A percentile compares a stretch with the other conserved stretches of the same genome.
Evolutionary conservation across 2,888 invertebrate genomes (phyloP).

Genomic region (Sympetrum striolatum): DNA sequence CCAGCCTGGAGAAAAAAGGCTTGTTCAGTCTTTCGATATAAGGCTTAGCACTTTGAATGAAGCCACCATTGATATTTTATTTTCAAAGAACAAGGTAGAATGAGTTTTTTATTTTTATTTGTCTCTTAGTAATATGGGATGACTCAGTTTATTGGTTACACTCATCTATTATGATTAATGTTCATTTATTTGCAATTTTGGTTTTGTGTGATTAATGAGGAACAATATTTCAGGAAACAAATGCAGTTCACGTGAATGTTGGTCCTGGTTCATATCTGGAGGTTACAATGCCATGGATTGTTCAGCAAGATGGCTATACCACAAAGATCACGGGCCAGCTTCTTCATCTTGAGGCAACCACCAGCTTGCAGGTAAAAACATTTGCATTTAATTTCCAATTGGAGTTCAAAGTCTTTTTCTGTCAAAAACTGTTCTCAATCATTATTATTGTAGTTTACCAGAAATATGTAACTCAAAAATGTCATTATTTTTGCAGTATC

Average conservation of each 20-base stretch:
- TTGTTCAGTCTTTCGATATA: slow-evolving; percentile 91
- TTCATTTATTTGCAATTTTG: no score
- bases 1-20: slow-evolving; percentile 85
- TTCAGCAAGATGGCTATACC: slow-evolving; percentile 84
- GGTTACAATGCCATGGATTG: slow-evolving; percentile 95
- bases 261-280: slow-evolving; percentile 96
- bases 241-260: slow-evolving; percentile 94
- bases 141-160: no score
- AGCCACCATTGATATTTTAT: slow-evolving; percentile 94
- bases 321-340: slow-evolving; percentile 93
- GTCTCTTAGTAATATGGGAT: no score
- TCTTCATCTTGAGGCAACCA: slow-evolving; percentile 92
- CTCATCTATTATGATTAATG: no score
- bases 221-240: slow-evolving; percentile 75
- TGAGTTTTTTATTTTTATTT: not conserved
- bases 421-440: not conserved
- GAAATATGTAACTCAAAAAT: not conserved
- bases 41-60: slow-evolving; percentile 89
- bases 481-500: slow-evolving; percentile 64
- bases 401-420: not conserved
- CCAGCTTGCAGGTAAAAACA: slow-evolving; percentile 76
- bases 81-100: slow-evolving; percentile 81
- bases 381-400: not conserved
- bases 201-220: not conserved
- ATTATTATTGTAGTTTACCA: not conserved